phyloP scores from a whole-genome alignment of 2,113 vertebrate genomes.

The Bufo gargarizans region DNA sequence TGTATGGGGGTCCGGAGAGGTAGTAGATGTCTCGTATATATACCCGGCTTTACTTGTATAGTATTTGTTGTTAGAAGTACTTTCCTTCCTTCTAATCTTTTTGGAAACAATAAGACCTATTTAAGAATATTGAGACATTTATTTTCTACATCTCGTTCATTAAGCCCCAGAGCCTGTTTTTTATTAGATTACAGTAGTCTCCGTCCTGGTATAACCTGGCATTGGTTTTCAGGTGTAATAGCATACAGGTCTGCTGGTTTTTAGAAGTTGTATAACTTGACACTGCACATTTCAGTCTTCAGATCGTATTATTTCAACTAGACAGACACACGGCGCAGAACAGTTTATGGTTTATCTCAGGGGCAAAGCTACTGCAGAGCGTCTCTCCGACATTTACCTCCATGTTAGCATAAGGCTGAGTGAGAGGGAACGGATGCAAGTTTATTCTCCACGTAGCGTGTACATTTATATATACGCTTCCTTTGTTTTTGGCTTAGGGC shows the following conservation, averaged over 20 bases:
- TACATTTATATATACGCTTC: not conserved
- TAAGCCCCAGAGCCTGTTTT: too few species aligned
- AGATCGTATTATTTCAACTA: slow-evolving; percentile 1
- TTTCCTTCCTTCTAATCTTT: too few species aligned
- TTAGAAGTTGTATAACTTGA: slow-evolving; percentile 25
- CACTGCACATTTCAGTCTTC: slow-evolving; percentile 5
- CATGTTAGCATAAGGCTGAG: not conserved
- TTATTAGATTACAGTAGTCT: not conserved
- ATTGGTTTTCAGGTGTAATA: not conserved
- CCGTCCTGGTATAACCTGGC: too few species aligned
- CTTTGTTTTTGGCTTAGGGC: not conserved
- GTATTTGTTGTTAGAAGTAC: too few species aligned
- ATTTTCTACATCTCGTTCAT: too few species aligned
- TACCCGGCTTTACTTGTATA: too few species aligned
- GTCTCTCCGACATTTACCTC: not conserved
- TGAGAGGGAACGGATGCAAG: too few species aligned
- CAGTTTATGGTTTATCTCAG: not conserved
- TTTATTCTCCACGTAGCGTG: not conserved
- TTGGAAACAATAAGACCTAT: too few species aligned
- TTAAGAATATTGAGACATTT: too few species aligned
- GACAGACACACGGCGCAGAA: not conserved
- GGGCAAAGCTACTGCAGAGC: not conserved
- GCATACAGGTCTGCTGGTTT: not conserved
- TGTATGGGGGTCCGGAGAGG: too few species aligned
- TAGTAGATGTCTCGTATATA: too few species aligned